These are phyloP conservation scores for Rhabdomys dilectus DNA, from an alignment of 2,113 vertebrate genomes.

Conservation along the genomic window DNA sequence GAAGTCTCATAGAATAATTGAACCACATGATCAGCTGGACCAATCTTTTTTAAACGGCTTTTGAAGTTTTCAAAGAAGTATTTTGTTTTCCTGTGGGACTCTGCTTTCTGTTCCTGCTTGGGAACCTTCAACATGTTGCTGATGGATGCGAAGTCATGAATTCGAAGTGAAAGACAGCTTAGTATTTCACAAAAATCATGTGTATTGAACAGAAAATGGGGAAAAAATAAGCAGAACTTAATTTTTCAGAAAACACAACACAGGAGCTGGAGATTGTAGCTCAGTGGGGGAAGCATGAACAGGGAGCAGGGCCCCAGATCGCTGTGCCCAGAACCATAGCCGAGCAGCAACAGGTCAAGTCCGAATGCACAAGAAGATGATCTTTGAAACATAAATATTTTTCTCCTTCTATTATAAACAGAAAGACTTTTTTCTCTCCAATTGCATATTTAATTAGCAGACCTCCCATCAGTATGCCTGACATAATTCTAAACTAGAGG, in stretches of 20 bases:
- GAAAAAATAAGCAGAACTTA: neutral
- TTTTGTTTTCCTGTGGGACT: neutral
- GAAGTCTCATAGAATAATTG: constrained; percentile 50
- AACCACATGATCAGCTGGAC: neutral
- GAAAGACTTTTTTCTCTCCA: constrained; percentile 42
- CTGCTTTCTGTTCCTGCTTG: neutral
- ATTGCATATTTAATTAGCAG: constrained; percentile 49
- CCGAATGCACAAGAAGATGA: neutral
- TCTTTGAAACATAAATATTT: constrained; percentile 55
- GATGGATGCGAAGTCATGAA: neutral
- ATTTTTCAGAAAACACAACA: neutral
- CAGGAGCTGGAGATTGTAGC: no score
- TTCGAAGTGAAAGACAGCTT: constrained; percentile 33
- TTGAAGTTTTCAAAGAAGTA: neutral
- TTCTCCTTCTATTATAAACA: constrained; percentile 41
- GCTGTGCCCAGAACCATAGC: neutral
- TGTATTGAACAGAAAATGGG: neutral
- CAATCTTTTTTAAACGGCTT: constrained; percentile 17
- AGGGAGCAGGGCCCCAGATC: accelerated
- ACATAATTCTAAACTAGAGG: constrained; percentile 42
- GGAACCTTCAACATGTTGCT: neutral
- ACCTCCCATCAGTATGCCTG: constrained; percentile 16
- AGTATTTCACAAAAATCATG: constrained; percentile 49
- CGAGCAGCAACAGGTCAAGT: neutral
- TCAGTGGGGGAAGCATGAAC: no score